Base-by-base conservation (phyloP, 1,140 invertebrate genomes). In the Sminthurinus signatus region DNA sequence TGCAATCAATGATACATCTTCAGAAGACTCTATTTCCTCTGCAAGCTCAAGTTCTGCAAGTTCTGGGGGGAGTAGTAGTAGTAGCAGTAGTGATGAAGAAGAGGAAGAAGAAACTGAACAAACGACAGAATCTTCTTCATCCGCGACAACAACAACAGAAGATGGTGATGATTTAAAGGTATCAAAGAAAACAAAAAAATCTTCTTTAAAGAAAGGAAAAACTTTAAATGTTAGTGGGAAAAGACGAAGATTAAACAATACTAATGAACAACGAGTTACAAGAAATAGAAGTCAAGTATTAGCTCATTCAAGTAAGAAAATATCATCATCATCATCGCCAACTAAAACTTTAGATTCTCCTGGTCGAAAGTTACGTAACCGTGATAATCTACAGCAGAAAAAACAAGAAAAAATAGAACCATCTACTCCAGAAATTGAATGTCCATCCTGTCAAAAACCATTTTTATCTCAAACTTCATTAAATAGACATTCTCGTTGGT, bases 191-290 rank as follows among this genome's bases (percentile, higher is more conserved):
- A 36, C n/a, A 14, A 19, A 59, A 23, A 50, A 50, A 54, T 27
- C 42, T 25, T 21, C 39, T 14, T 14, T 31, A n/a, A 54, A 52
- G 62, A 15, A 36, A 36, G 32, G 5, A 36, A 36, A 36, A 36
- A 8, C 32, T 36, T 15, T 8, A 36, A 36, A 36, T 36, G 32
- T 36, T 36, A 15, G 32, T 36, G 32, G 61, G 84, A 86, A 70
- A 83, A 84, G 43, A 86, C 88, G 73, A 86, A 85, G 42, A 21
- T 56, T 2, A n/a, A n/a, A n/a, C n/a, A n/a, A n/a, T n/a, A n/a
- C n/a, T n/a, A n/a, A n/a, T n/a, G n/a, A n/a, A n/a, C n/a, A n/a
- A n/a, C n/a, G n/a, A n/a, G n/a, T n/a, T n/a, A n/a, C n/a, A n/a
- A n/a, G n/a, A n/a, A n/a, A n/a, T n/a, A n/a, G n/a, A n/a, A n/a